Conservation (phyloP, 1,140 invertebrate genomes). For the Tetramorium parvispinum region DNA sequence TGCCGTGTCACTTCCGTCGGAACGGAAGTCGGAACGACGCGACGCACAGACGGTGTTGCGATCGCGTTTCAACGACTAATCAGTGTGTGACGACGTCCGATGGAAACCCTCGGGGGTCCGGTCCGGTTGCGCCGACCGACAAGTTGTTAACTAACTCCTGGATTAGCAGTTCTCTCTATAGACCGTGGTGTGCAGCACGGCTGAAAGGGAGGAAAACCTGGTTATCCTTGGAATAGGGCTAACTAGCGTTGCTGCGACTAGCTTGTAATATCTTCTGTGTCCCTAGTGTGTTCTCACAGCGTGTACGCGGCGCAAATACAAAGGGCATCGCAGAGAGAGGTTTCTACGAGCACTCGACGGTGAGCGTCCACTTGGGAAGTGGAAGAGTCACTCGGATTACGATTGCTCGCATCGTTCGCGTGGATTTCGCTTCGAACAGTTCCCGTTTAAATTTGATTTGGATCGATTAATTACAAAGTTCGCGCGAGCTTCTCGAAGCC, state of each 20-base stretch:
- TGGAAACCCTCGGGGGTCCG: background rate
- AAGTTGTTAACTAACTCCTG: slow-evolving; percentile 26
- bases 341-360: slow-evolving; percentile 11
- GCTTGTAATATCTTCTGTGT: background rate
- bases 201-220: background rate
- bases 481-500: background rate
- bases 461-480: slow-evolving; percentile 12
- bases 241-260: background rate
- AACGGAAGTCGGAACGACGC: background rate
- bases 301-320: slow-evolving; percentile 13
- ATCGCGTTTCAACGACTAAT: background rate
- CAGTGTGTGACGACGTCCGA: background rate
- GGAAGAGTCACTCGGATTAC: slow-evolving; percentile 1
- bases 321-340: background rate
- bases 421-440: background rate
- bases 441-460: background rate
- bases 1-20: background rate
- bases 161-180: slow-evolving; percentile 11
- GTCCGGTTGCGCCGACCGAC: background rate
- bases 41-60: background rate
- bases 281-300: slow-evolving; percentile 5
- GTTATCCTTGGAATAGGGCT: slow-evolving; percentile 18
- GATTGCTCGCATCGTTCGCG: slow-evolving; percentile 35
- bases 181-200: background rate
- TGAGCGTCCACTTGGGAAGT: slow-evolving; percentile 11